These are phyloP conservation scores for Gnathonemus longibarbis DNA, from an alignment of 2,113 vertebrate genomes.

Conservation along the genomic window DNA sequence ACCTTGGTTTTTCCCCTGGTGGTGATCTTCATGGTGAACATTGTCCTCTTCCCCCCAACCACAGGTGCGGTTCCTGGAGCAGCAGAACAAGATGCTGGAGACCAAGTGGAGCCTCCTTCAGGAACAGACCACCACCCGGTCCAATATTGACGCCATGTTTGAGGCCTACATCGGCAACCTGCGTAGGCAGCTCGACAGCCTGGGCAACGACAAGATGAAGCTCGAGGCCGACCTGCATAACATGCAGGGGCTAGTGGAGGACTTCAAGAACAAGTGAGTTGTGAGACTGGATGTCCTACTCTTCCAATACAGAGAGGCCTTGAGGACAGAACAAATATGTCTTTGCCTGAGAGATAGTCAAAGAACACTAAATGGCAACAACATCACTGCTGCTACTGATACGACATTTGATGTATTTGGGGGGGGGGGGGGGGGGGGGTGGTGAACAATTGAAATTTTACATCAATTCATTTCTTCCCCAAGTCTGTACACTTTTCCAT, in stretches of 20 bases:
- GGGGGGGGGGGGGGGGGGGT: not conserved
- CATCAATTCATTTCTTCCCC: not conserved
- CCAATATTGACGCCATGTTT: conserved; percentile 77
- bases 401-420: not conserved
- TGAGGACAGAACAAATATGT: not conserved
- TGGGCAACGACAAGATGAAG: conserved; percentile 76
- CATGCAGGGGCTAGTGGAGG: conserved; percentile 87
- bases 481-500: not conserved
- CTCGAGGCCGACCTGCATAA: conserved; percentile 83
- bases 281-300: not conserved
- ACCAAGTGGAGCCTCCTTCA: conserved; percentile 92
- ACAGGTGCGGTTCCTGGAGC: conserved; percentile 90
- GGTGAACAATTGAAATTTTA: not conserved
- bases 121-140: conserved; percentile 67
- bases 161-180: conserved; percentile 78
- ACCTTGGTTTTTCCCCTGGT: not conserved
- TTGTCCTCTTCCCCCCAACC: not conserved
- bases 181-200: conserved; percentile 72
- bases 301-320: not conserved
- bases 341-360: not conserved
- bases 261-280: conserved; percentile 92
- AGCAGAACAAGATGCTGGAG: conserved; percentile 97
- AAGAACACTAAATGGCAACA: not conserved
- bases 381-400: not conserved
- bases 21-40: not conserved